Percentiles rank a stretch among this genome's conserved stretches.
These are phyloP conservation scores for Cryptotis parvus DNA, from an alignment of 2,113 vertebrate genomes.

Conservation along the genomic window DNA sequence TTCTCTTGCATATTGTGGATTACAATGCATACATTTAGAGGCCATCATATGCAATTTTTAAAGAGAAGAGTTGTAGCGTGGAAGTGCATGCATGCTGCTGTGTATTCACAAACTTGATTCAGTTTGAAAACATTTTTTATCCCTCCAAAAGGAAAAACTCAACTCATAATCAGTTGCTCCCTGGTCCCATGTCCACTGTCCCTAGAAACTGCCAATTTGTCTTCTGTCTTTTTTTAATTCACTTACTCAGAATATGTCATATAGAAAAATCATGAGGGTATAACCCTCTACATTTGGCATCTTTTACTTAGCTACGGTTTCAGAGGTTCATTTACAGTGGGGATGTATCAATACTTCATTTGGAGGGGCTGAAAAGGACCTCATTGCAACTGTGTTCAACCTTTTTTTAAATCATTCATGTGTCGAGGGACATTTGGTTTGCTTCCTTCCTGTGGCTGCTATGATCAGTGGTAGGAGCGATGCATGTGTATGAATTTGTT, in stretches of 20 bases:
- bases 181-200: background rate
- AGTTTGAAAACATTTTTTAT: background rate
- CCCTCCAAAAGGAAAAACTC: background rate
- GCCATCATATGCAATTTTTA: no score
- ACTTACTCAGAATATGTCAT: background rate
- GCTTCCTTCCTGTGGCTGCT: background rate
- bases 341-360: background rate
- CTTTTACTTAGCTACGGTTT: background rate
- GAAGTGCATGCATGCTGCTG: background rate
- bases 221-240: background rate
- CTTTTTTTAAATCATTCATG: background rate
- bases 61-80: background rate
- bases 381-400: background rate
- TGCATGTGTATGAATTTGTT: background rate
- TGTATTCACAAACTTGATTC: background rate
- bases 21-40: no score
- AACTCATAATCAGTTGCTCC: background rate
- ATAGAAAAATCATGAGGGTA: background rate
- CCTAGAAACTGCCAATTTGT: background rate
- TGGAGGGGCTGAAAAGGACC: background rate
- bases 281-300: background rate
- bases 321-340: background rate
- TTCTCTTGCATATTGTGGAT: no score
- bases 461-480: background rate
- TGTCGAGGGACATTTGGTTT: background rate